Conservation (phyloP, 2,113 vertebrate genomes). For the Eleginops maclovinus region DNA sequence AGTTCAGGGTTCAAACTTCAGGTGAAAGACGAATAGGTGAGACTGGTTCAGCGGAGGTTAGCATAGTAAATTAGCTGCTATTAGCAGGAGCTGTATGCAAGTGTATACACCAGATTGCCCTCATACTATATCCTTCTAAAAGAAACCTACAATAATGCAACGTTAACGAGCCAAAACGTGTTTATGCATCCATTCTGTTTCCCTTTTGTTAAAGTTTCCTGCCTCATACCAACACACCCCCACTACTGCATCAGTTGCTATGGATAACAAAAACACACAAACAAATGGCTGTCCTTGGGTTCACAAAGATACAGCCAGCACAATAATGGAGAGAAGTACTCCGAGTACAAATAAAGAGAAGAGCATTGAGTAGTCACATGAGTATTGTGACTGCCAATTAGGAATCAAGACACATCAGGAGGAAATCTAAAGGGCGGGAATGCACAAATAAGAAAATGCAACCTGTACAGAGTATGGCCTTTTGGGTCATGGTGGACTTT, state of each 20-base stretch:
- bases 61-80: too few species aligned
- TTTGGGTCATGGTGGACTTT: background rate
- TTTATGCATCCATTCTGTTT: background rate
- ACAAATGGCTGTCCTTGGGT: constrained; percentile 3
- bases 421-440: too few species aligned
- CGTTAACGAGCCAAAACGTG: background rate
- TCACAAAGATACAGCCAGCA: background rate
- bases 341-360: background rate
- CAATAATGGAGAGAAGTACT: background rate
- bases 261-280: background rate
- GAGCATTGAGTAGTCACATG: background rate
- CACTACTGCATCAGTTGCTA: background rate
- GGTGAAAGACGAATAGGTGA: background rate
- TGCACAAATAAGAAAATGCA: background rate
- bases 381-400: background rate
- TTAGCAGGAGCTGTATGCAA: too few species aligned
- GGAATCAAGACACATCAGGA: background rate
- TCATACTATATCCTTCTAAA: too few species aligned
- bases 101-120: too few species aligned
- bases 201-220: background rate
- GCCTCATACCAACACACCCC: background rate
- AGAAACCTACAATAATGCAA: background rate
- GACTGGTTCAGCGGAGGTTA: background rate
- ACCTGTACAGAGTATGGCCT: background rate
- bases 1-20: background rate